phyloP scores from a whole-genome alignment of 2,888 invertebrate genomes.

The Epistrophe eligans region DNA sequence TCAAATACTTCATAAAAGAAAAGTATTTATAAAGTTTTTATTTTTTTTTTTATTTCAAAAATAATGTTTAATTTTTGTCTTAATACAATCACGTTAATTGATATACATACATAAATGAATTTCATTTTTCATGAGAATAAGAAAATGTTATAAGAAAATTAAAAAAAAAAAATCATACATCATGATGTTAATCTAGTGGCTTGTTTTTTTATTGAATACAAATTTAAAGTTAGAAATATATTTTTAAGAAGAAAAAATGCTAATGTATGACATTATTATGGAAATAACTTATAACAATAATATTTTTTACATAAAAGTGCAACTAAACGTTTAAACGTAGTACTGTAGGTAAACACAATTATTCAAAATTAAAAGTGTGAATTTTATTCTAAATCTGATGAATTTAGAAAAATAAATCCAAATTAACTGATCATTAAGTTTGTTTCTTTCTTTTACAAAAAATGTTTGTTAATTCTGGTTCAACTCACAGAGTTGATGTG shows the following conservation, averaged over 20 bases:
- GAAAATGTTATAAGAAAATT: background rate
- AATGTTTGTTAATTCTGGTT: background rate
- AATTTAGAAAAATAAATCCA: background rate
- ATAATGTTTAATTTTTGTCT: slow-evolving; percentile 21
- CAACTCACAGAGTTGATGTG: background rate
- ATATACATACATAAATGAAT: background rate
- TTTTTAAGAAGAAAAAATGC: background rate
- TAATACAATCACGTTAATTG: background rate
- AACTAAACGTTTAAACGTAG: slow-evolving; percentile 27
- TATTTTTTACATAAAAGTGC: slow-evolving; percentile 42
- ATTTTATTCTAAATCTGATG: background rate
- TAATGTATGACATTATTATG: slow-evolving; percentile 44
- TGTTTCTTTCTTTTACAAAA: background rate
- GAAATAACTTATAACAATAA: slow-evolving; percentile 19
- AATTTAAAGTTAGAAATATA: background rate
- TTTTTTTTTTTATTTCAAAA: background rate
- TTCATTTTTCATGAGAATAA: background rate
- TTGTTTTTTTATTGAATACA: background rate
- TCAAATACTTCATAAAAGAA: slow-evolving; percentile 62
- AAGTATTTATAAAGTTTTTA: background rate
- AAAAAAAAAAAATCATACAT: background rate
- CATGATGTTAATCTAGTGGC: background rate
- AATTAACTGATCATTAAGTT: background rate
- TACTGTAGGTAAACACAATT: slow-evolving; percentile 1
- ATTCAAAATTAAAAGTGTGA: slow-evolving; percentile 6